A percentile compares a stretch with the other conserved stretches of the same genome.
These are phyloP conservation scores for Sebastes minor DNA, from an alignment of 2,797 vertebrate genomes.

Conservation along the genomic window DNA sequence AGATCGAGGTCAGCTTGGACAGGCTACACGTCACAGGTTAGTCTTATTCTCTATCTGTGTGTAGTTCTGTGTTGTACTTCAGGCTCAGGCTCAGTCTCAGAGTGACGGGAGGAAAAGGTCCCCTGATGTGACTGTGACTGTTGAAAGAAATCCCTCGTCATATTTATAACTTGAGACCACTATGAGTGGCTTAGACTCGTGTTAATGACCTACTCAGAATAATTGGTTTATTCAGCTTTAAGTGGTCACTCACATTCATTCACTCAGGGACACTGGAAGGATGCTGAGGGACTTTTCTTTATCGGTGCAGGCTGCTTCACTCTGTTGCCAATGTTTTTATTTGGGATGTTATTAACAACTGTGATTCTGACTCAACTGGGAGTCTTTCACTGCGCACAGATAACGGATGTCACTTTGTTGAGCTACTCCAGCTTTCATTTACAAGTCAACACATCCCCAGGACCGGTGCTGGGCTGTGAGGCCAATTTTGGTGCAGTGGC, in stretches of 20 bases:
- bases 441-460: background rate
- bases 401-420: background rate
- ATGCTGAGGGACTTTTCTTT: background rate
- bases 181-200: background rate
- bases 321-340: background rate
- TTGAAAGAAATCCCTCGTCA: background rate
- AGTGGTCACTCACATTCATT: background rate
- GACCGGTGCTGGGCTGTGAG: background rate
- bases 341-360: background rate
- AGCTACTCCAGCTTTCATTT: background rate
- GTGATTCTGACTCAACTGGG: background rate
- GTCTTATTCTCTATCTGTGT: slow-evolving; percentile 3
- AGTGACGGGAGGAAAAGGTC: background rate
- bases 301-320: background rate
- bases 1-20: slow-evolving; percentile 92
- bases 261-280: background rate
- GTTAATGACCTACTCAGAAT: background rate
- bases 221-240: background rate
- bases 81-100: background rate
- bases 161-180: background rate
- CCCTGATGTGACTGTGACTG: background rate
- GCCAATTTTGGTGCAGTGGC: background rate
- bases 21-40: slow-evolving; percentile 93
- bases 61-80: background rate
- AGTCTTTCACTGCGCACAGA: background rate